These are phyloP conservation scores for Rhineura floridana DNA, from an alignment of 2,113 vertebrate species.

Conservation along the genomic window DNA sequence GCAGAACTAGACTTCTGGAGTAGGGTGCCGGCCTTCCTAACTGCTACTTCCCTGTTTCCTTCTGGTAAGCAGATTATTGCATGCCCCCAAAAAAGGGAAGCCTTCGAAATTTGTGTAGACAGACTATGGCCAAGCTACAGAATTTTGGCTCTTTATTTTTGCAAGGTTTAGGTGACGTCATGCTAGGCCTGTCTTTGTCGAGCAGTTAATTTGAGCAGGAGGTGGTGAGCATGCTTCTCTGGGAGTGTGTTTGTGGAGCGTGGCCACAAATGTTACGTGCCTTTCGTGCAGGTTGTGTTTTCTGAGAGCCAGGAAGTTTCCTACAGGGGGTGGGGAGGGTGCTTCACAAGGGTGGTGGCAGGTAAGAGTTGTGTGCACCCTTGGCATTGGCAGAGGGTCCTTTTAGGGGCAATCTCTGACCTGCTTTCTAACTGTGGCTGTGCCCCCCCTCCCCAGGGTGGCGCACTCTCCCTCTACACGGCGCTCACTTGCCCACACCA, in stretches of 20 bases:
- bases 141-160: background rate
- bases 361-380: background rate
- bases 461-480: conserved; percentile 94
- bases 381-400: background rate
- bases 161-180: background rate
- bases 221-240: background rate
- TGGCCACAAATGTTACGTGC: too few species aligned
- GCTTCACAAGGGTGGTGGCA: too few species aligned
- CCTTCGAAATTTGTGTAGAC: background rate
- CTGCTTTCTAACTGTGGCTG: rapidly evolving
- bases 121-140: background rate
- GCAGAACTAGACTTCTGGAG: background rate
- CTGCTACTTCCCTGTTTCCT: background rate
- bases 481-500: conserved; percentile 94
- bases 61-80: background rate
- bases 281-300: background rate
- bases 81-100: background rate
- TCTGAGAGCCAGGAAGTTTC: background rate
- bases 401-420: background rate
- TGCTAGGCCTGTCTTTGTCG: background rate
- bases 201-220: background rate
- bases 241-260: background rate
- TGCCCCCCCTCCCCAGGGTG: conserved; percentile 89
- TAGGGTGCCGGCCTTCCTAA: background rate
- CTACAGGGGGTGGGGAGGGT: too few species aligned